These are phyloP conservation scores for Hartigia nigra DNA, from an alignment of 2,888 invertebrate genomes.

Conservation along the genomic window DNA sequence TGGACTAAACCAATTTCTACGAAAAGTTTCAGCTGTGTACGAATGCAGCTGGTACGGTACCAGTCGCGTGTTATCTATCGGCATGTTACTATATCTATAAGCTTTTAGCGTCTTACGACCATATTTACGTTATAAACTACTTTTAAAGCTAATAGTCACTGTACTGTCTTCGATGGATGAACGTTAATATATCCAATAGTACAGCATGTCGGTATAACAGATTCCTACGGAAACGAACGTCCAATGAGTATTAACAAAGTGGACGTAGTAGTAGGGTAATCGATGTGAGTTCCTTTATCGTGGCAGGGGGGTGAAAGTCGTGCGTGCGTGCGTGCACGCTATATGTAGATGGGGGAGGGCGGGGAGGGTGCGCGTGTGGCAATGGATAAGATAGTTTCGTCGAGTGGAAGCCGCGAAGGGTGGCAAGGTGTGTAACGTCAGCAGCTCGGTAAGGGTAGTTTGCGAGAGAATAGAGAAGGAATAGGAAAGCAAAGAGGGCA, in stretches of 20 bases:
- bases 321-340: conserved; percentile 1
- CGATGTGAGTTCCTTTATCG: not conserved
- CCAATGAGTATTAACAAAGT: not conserved
- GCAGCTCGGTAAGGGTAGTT: not conserved
- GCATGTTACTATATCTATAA: conserved; percentile 44
- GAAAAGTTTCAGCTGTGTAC: conserved; percentile 49
- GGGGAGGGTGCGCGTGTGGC: conserved; percentile 4
- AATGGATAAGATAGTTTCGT: not conserved
- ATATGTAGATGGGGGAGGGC: not conserved
- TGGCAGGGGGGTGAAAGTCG: not conserved
- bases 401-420: not conserved
- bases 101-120: not conserved
- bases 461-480: not conserved
- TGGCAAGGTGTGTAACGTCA: not conserved
- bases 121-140: too few species aligned
- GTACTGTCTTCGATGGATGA: not conserved
- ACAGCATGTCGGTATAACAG: not conserved
- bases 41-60: conserved; percentile 62
- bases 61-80: conserved; percentile 61
- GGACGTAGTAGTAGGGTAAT: not conserved
- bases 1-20: conserved; percentile 48
- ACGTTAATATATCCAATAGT: not conserved
- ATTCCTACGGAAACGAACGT: not conserved
- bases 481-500: not conserved
- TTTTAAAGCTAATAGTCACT: too few species aligned